Percentiles rank a stretch among this genome's conserved stretches.
Conservation (phyloP, 2,113 vertebrate species). For the Laticauda laticaudata region DNA sequence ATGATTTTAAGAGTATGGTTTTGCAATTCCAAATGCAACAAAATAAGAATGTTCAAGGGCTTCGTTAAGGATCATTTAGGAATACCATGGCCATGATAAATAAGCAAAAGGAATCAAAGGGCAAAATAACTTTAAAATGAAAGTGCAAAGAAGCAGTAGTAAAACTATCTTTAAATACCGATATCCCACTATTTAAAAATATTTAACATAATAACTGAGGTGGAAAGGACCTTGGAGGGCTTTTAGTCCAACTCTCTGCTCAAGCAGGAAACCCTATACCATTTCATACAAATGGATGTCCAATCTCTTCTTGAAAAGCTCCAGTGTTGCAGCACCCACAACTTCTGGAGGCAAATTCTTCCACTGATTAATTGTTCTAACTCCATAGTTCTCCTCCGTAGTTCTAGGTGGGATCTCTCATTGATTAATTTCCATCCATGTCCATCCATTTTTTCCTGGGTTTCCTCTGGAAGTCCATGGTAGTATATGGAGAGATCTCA, state of each 20-base stretch:
- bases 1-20: neutral
- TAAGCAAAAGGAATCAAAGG: neutral
- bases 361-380: neutral
- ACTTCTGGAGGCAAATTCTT: neutral
- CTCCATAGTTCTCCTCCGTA: neutral
- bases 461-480: neutral
- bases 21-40: neutral
- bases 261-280: neutral
- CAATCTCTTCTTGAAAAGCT: neutral
- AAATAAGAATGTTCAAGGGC: neutral
- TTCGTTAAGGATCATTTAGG: neutral
- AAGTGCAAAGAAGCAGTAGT: neutral
- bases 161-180: neutral
- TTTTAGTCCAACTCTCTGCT: neutral
- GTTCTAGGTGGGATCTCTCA: neutral
- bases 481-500: neutral
- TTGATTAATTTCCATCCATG: neutral
- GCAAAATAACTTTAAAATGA: neutral
- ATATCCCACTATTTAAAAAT: neutral
- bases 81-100: neutral
- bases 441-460: neutral
- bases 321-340: neutral
- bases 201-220: neutral
- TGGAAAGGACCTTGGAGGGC: neutral
- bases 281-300: neutral